Base-by-base conservation (phyloP, 1,140 invertebrate genomes). In the Asobara japonica region DNA sequence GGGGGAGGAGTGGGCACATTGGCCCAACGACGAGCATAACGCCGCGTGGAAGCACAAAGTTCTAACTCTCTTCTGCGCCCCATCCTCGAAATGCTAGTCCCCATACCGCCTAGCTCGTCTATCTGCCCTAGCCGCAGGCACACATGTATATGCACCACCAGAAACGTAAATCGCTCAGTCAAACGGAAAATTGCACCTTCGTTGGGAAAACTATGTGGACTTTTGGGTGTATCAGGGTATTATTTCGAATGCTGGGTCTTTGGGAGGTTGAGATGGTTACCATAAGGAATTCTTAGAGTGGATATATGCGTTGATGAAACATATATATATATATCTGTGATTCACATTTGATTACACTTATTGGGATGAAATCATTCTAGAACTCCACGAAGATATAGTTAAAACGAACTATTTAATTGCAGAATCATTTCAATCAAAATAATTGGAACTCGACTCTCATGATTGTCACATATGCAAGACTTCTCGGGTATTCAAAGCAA, bases 141-240 rank as follows among this genome's bases (percentile, higher is more conserved):
- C 64, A 38, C 29, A 56, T 56, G 51, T 56, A 56, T 56, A 56
- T 56, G 51, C 51, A 56, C 51, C 3, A 56, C 51, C 22, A 22
- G 51, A 56, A 56, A 22, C 20, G 20, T 10, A 45, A 67, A 67
- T 67, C 41, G 65, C 41, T 30, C 65, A 67, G 41, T 41, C 36
- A 45, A 67, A 67, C 27, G 65, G 65, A 67, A 67, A 67, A 67
- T 67, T 67, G n/a, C 20, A 51, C 20, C 11, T 67, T 30, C 36
- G 22, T 16, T 62, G 1, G 11, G 38, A 18, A 41, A 25, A 27
- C 38, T 67, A 0, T 67, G 27, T 67, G 20, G 22, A 30, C 27
- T 67, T 30, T 45, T 45, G 22, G 20, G 20, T 67, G 13, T 45
- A 38, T 25, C 16, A 20, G 18, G 3, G 22, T 27, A 45, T 29